Evolutionary conservation across 1,140 invertebrate species (phyloP).

Genomic region (Drosophila cardini): DNA sequence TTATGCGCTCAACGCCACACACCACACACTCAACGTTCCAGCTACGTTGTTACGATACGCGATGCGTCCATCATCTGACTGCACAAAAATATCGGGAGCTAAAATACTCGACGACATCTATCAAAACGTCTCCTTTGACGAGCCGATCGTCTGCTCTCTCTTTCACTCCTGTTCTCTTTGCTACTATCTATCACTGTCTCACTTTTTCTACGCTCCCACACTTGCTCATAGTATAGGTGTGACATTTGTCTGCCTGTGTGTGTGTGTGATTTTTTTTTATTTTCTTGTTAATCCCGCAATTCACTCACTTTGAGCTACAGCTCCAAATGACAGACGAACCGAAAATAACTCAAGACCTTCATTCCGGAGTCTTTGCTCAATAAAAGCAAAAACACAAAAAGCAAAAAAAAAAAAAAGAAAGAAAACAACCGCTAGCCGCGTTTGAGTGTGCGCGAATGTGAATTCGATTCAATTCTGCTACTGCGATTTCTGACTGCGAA

Average conservation of each 20-base stretch:
- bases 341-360: slow-evolving; percentile 60
- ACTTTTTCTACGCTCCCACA: neutral
- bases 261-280: slow-evolving; percentile 35
- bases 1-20: slow-evolving; percentile 17
- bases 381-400: neutral
- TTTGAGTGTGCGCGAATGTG: slow-evolving; percentile 43
- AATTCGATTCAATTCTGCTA: slow-evolving; percentile 33
- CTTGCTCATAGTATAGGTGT: slow-evolving; percentile 18
- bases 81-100: slow-evolving; percentile 22
- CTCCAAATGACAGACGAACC: slow-evolving; percentile 39
- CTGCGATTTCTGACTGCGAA: slow-evolving; percentile 10
- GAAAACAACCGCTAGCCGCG: neutral
- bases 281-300: slow-evolving; percentile 52
- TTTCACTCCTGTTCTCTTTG: slow-evolving; percentile 9
- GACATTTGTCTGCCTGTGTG: slow-evolving; percentile 16
- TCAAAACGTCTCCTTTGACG: slow-evolving; percentile 42
- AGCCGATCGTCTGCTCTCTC: slow-evolving; percentile 21
- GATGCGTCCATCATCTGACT: slow-evolving; percentile 66
- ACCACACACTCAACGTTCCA: slow-evolving; percentile 7
- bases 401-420: neutral
- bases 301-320: slow-evolving; percentile 59
- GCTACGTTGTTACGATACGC: slow-evolving; percentile 47
- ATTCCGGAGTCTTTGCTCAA: slow-evolving; percentile 28
- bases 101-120: slow-evolving; percentile 25
- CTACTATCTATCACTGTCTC: neutral